A percentile compares a stretch with the other conserved stretches of the same genome.
phyloP scores from a whole-genome alignment of 1,140 invertebrate species.

The Nephotettix cincticeps region DNA sequence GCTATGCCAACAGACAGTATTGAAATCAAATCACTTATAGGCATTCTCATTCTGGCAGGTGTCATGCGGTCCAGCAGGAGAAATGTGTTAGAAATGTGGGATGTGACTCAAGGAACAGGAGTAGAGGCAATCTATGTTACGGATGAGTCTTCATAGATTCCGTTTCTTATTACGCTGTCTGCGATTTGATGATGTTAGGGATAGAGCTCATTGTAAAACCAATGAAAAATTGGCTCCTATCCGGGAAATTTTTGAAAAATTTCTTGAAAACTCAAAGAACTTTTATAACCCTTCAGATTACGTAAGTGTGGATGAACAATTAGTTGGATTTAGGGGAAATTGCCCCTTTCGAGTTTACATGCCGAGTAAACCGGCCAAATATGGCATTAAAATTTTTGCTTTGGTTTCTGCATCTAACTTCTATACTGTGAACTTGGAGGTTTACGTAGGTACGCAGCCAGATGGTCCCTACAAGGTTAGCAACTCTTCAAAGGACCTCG shows the following conservation, averaged over 20 bases:
- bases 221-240: slow-evolving; percentile 32
- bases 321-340: slow-evolving; percentile 44
- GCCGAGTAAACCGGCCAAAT: slow-evolving; percentile 46
- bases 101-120: slow-evolving; percentile 26
- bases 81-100: slow-evolving; percentile 19
- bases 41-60: slow-evolving; percentile 33
- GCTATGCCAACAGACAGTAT: background rate
- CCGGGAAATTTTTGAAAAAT: background rate
- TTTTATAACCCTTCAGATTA: no score
- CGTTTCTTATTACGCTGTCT: slow-evolving; percentile 31
- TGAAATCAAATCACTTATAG: slow-evolving; percentile 31
- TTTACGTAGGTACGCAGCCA: slow-evolving; percentile 4
- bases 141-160: slow-evolving; percentile 35
- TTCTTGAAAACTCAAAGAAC: no score
- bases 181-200: slow-evolving; percentile 32
- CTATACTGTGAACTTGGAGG: background rate
- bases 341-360: slow-evolving; percentile 47
- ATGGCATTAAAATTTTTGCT: slow-evolving; percentile 47
- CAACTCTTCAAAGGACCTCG: no score
- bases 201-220: slow-evolving; percentile 27
- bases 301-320: slow-evolving; percentile 41
- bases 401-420: background rate
- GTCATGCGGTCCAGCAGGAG: slow-evolving; percentile 9
- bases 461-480: background rate
- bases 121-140: slow-evolving; percentile 40